Evolutionary conservation across 2,888 invertebrate genomes (phyloP).

Genomic region (Eudemis profundana): DNA sequence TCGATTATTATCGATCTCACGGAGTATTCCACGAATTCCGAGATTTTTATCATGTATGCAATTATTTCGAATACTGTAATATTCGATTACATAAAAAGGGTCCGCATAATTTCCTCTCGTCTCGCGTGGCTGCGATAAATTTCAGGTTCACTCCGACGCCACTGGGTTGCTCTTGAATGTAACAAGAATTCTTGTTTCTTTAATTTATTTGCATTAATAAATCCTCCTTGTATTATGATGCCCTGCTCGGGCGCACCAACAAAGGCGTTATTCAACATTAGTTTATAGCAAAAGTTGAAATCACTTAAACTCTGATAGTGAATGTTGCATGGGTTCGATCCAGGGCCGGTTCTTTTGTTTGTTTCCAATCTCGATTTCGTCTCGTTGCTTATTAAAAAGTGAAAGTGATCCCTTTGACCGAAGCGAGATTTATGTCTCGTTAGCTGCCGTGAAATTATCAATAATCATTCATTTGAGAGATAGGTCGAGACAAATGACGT

Average conservation of each 20-base stretch:
- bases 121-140: slow-evolving; percentile 35
- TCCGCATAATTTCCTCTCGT: slow-evolving; percentile 45
- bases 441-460: slow-evolving; percentile 52
- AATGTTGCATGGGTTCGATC: slow-evolving; percentile 31
- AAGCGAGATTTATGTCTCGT: slow-evolving; percentile 61
- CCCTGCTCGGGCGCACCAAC: slow-evolving; percentile 18
- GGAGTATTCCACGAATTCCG: slow-evolving; percentile 45
- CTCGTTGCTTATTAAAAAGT: slow-evolving; percentile 56
- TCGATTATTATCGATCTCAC: slow-evolving; percentile 33
- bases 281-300: slow-evolving; percentile 19
- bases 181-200: slow-evolving; percentile 39
- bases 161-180: slow-evolving; percentile 38
- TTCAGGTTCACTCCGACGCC: slow-evolving; percentile 41
- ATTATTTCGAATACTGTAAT: slow-evolving; percentile 47
- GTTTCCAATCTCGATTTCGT: slow-evolving; percentile 59
- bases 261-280: slow-evolving; percentile 31
- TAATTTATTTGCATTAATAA: slow-evolving; percentile 41
- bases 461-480: slow-evolving; percentile 58
- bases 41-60: slow-evolving; percentile 47
- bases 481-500: slow-evolving; percentile 56
- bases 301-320: slow-evolving; percentile 21
- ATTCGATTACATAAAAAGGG: slow-evolving; percentile 45
- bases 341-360: slow-evolving; percentile 49
- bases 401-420: slow-evolving; percentile 65
- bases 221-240: slow-evolving; percentile 39